Evolutionary conservation across 2,888 invertebrate genomes (phyloP), one percentile per base, ranked within the genome.

Genomic region (Heliconius hortense): DNA sequence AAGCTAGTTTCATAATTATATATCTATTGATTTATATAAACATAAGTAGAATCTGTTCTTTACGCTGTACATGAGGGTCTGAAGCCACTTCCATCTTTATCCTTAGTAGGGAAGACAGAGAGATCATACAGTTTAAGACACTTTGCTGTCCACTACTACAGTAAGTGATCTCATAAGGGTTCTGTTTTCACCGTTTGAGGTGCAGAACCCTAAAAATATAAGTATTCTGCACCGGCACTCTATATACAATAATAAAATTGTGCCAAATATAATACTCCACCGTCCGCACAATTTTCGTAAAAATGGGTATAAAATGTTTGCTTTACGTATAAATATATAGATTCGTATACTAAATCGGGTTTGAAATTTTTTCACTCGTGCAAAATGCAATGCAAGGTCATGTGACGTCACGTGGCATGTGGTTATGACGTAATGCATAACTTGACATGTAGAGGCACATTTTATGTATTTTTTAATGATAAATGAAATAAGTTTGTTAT

Each of bases 321-420:
- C 21, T n/a, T 53, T 10, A n/a, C 21, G 53, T 53, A 43, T 24
- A 24, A 7, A 43, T 39, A 2, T 43, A 24, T 43, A 24, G 7
- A 67, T 43, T 43, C 26, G 18, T 67, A 24, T 15, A 62, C 26
- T 67, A 43, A 43, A 43, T 67, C 39, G 8, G 26, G 24, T 43
- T 24, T 67, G 26, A 43, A 67, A 8, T 64, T 24, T 63, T 39
- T 66, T 66, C 64, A 5, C 18, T 64, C n/a, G 39, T 66, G 64
- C 24, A 66, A n/a, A 39, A 39, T 66, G 35, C 35, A 35, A n/a
- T 21, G 35, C 64, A 66, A 66, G 64, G 64, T 39, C 64, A 5
- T 24, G 64, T 39, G 64, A 66, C 64, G 64, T 66, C 39, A 66
- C 39, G 64, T 24, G 39, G 39, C 64, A 39, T 66, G 64, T 39